Base-by-base conservation (phyloP, 2,888 invertebrate species). In the Tillus elongatus region DNA sequence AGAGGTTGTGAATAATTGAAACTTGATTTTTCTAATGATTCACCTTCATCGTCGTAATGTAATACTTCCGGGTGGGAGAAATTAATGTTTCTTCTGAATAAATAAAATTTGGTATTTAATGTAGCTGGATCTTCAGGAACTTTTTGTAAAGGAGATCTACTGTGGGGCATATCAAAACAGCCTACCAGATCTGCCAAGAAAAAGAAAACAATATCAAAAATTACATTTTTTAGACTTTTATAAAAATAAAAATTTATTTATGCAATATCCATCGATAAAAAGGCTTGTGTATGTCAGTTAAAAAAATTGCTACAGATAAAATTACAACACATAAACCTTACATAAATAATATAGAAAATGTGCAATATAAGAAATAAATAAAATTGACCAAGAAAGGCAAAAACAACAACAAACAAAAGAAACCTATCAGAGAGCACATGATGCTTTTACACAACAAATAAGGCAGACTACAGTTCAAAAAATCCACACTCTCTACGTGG, bases 161-260 rank as follows among this genome's bases (percentile, higher is more conserved):
- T 61, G 35, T 68, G 64, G 1, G 68, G 68, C 39, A 72, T 60
- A 28, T 64, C 63, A 42, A 75, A 75, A 49, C 75, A 75, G 3
- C 75, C 75, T 1, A 75, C 66, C 6, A 63, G 50, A 46, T 74
- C 75, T 75, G 50, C 35, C 45, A 71, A 71, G 0, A 70, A 69
- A 13, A 65, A 70, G 46, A 69, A 71, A 42, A 29, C 8, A 9
- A 11, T 29, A 11, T 9, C 6, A 29, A 8, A 29, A 10, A 10
- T 29, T 6, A 11, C 68, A 71, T 16, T 70, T 69, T 30, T 61
- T 65, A 2, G 71, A 70, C 42, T 69, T 64, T 35, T 69, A 29
- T 6, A 6, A 29, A 29, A 19, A 19, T 19, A 19, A 19, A 19
- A 19, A 19, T n/a, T n/a, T n/a, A n/a, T n/a, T n/a, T n/a, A n/a